Conservation (phyloP, 64 coral and sea anemone species). For the Stichodactyla mertensii region DNA sequence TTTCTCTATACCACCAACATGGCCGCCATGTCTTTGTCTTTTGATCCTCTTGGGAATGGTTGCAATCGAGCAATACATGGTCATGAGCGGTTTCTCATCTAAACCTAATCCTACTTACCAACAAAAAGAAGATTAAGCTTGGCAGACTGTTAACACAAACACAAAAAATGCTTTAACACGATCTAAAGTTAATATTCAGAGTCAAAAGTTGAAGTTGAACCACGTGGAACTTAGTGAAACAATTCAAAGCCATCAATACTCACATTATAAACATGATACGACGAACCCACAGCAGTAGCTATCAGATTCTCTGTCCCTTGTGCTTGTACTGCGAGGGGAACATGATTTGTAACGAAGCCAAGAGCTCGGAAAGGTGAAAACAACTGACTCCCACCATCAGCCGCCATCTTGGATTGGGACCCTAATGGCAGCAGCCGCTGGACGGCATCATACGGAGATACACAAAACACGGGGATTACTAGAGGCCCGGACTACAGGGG, state of each 20-base stretch:
- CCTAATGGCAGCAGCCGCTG: too few species aligned
- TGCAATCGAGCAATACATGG: too few species aligned
- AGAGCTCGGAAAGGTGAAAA: slow-evolving; percentile 92
- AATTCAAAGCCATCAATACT: slow-evolving; percentile 15
- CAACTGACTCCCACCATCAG: slow-evolving; percentile 64
- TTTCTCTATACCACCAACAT: too few species aligned
- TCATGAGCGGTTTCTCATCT: too few species aligned
- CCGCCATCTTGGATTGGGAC: slow-evolving; percentile 58
- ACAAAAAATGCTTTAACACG: background rate
- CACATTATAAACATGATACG: slow-evolving; percentile 93
- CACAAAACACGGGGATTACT: too few species aligned
- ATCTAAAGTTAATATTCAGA: background rate
- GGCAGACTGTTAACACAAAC: slow-evolving; percentile 59
- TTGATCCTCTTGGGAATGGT: too few species aligned
- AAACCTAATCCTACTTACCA: slow-evolving; percentile 54
- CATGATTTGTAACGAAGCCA: slow-evolving; percentile 81
- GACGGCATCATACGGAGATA: too few species aligned
- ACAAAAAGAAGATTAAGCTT: slow-evolving; percentile 96
- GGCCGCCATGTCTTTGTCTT: too few species aligned
- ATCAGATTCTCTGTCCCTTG: slow-evolving; percentile 79
- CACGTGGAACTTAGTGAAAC: background rate
- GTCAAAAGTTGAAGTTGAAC: background rate
- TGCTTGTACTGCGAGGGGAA: slow-evolving; percentile 76
- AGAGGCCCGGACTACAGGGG: too few species aligned
- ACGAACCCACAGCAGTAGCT: slow-evolving; percentile 83